Conservation (phyloP, 2,113 vertebrate species). For the Corythaeola cristata region DNA sequence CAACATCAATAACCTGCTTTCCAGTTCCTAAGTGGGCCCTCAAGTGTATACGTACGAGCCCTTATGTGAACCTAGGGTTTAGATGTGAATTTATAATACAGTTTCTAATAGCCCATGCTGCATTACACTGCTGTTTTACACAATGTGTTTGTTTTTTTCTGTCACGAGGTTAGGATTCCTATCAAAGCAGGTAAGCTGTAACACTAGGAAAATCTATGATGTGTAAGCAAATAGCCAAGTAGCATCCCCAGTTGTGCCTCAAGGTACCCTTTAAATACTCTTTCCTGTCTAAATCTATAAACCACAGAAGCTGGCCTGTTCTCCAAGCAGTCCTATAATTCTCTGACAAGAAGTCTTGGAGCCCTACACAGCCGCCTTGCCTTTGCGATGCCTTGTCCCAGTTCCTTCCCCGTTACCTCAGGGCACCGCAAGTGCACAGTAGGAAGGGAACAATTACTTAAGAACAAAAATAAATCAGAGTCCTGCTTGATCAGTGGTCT, state of each 20-base stretch:
- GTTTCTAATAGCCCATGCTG: background rate
- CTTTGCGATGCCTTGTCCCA: background rate
- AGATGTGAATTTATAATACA: background rate
- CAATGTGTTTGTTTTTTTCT: background rate
- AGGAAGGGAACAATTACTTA: background rate
- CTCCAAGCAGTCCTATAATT: background rate
- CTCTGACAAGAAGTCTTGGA: background rate
- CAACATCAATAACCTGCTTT: background rate
- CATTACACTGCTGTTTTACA: background rate
- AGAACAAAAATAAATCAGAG: background rate
- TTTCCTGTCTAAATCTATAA: background rate
- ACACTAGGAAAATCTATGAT: background rate
- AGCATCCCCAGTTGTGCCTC: background rate
- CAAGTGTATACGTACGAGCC: background rate
- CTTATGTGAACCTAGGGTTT: background rate
- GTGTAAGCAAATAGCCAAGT: background rate
- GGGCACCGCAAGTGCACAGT: background rate
- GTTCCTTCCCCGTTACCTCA: slow-evolving; percentile 2
- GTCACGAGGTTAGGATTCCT: background rate
- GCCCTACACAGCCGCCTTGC: rapidly evolving
- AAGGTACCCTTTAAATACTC: background rate
- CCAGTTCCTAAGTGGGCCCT: background rate
- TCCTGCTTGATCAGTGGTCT: background rate
- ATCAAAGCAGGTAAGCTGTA: background rate
- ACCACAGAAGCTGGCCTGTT: background rate